Percentiles rank a stretch among this genome's conserved stretches.
These are phyloP conservation scores for Motacilla tschutschensis DNA, from an alignment of 2,113 vertebrate genomes.

Conservation along the genomic window DNA sequence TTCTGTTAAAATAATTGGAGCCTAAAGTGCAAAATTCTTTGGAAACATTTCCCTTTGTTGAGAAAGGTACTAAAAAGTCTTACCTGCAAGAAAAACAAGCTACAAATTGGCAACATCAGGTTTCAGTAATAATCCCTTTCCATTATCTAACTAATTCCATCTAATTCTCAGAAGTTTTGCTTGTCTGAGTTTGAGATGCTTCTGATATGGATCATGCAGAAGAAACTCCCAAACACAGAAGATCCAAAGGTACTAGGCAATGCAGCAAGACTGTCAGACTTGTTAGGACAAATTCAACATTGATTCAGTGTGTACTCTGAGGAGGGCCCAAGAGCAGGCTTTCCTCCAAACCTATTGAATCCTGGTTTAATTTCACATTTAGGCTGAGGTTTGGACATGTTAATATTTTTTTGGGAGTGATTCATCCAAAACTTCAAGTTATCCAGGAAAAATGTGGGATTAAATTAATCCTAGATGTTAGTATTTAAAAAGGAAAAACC, in stretches of 20 bases:
- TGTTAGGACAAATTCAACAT: constrained; percentile 27
- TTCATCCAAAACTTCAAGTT: constrained; percentile 55
- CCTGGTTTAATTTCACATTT: constrained; percentile 22
- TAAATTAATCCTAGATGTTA: constrained; percentile 63
- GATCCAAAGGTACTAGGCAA: neutral
- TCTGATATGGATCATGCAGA: neutral
- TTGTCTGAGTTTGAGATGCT: neutral
- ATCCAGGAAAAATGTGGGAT: constrained; percentile 53
- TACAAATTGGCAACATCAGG: constrained; percentile 6
- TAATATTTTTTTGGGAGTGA: constrained; percentile 34
- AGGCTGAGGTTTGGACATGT: constrained; percentile 55
- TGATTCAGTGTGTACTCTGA: constrained; percentile 14
- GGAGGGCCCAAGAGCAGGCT: constrained; percentile 32
- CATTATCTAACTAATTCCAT: constrained; percentile 19
- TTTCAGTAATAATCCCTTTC: constrained; percentile 26
- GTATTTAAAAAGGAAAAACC: constrained; percentile 27
- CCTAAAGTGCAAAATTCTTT: neutral
- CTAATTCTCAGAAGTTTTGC: constrained; percentile 20
- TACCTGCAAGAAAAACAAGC: constrained; percentile 27
- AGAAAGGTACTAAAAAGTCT: neutral
- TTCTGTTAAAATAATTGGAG: neutral
- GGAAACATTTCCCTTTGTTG: neutral
- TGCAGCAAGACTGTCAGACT: neutral
- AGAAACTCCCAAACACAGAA: neutral
- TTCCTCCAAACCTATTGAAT: constrained; percentile 53